Evolutionary conservation across 2,113 vertebrate genomes (phyloP), one percentile per base, ranked within the genome.

Genomic region (Strigops habroptila): DNA sequence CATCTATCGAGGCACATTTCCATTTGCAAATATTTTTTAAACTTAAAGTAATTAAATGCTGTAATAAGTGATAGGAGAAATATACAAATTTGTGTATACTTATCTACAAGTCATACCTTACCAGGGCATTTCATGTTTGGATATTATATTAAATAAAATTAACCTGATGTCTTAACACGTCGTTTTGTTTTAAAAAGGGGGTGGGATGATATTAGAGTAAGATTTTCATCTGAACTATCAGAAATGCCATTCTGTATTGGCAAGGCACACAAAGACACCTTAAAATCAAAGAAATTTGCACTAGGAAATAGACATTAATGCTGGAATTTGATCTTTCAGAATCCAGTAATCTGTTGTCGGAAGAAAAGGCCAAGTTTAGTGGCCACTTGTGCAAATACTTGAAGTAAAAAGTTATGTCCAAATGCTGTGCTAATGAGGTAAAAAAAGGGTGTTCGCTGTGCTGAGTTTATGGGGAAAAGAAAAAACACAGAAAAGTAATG

Each of bases 111-210:
- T 92, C 87, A 21, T 97, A 96, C 95, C 92, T 94, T 84, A 94
- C 46, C 89, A 96, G 95, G 86, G 90, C 95, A 96, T 92, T 93
- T 96, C 74, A 83, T 96, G 95, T 97, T 95, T 97, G 91, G 87
- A 89, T 97, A 96, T 97, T 88, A 96, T 97, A 76, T 97, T 95
- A 96, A 97, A 93, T 97, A 97, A 97, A 97, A 96, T 88, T 95
- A 97, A 96, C 86, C 90, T 97, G 86, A 91, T 95, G 85, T 95
- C 91, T 97, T 97, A 74, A 94, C 89, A 91, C 63, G 96, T 97
- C 63, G 78, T 96, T 96, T 90, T 96, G 43, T 97, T 96, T 97
- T 95, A 97, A 96, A 91, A 88, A 80, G 91, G 79, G 90, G 91
- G 22, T 89, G 96, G 95, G 96, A 92, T 39, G 52, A 92, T 94